These are phyloP conservation scores for Lacerta bilineata DNA, from an alignment of 2,797 vertebrate species.

Conservation along the genomic window DNA sequence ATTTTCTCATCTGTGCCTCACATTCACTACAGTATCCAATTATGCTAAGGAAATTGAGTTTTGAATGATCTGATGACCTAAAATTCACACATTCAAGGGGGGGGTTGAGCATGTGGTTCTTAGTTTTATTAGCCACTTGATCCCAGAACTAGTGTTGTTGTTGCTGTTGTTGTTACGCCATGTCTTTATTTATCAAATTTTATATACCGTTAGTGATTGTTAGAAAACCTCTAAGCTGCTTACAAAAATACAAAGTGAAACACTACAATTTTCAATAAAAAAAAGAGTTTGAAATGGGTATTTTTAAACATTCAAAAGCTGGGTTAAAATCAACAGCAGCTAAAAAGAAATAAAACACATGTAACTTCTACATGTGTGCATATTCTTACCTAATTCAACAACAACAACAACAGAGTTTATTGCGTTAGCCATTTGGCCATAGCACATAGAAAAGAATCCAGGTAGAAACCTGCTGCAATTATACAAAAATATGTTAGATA, in stretches of 20 bases:
- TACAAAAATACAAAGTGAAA: neutral
- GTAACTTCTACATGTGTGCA: too few species aligned
- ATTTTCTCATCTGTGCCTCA: conserved; percentile 11
- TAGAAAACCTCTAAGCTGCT: neutral
- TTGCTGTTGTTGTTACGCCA: neutral
- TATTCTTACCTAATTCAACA: too few species aligned
- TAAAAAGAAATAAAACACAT: too few species aligned
- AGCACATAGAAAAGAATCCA: too few species aligned
- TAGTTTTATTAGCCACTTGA: neutral
- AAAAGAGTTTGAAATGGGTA: neutral
- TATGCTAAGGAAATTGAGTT: conserved; percentile 20
- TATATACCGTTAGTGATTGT: too few species aligned
- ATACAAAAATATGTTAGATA: too few species aligned
- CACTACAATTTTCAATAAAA: neutral
- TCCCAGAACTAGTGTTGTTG: neutral
- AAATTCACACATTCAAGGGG: conserved; percentile 23
- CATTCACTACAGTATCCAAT: conserved; percentile 5
- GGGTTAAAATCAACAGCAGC: too few species aligned
- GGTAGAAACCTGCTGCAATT: too few species aligned
- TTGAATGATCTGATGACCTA: conserved; percentile 10
- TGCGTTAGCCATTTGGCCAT: too few species aligned
- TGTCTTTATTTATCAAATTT: neutral
- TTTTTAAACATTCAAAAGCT: too few species aligned
- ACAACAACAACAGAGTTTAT: too few species aligned
- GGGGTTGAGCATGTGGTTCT: neutral